phyloP scores from a whole-genome alignment of 1,140 invertebrate genomes.

The Nasonia longicornis region DNA sequence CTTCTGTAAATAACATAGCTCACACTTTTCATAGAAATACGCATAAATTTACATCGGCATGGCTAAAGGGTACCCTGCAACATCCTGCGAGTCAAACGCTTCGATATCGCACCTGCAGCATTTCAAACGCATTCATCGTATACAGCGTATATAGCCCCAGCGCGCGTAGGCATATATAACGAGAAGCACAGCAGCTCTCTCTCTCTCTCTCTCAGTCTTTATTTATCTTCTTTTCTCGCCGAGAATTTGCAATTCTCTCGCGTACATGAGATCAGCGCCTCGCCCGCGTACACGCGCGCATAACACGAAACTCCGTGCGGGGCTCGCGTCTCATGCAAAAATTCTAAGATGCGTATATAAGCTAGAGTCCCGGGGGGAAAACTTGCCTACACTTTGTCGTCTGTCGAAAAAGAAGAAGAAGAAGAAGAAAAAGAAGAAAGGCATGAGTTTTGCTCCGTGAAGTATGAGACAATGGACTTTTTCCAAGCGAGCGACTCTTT shows the following conservation, averaged over 20 bases:
- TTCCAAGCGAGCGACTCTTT: constrained; percentile 25
- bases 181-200: not conserved
- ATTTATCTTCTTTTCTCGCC: not conserved
- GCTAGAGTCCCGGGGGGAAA: constrained; percentile 43
- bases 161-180: constrained; percentile 7
- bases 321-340: constrained; percentile 24
- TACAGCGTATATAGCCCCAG: not conserved
- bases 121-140: constrained; percentile 52
- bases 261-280: constrained; percentile 45
- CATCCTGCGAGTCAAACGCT: not conserved
- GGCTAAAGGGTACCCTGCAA: constrained; percentile 34
- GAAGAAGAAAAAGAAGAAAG: constrained; percentile 14
- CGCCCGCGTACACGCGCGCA: constrained; percentile 37
- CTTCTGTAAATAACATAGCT: too few relatives aligned
- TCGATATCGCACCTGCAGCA: constrained; percentile 34
- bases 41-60: not conserved
- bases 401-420: constrained; percentile 22
- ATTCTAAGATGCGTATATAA: constrained; percentile 28
- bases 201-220: not conserved
- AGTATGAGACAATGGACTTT: constrained; percentile 31
- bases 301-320: constrained; percentile 34
- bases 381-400: constrained; percentile 32
- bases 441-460: not conserved
- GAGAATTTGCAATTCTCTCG: constrained; percentile 57
- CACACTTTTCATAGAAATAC: not conserved